phyloP scores from a whole-genome alignment of 2,113 vertebrate genomes.

The Tylochromis polylepis region DNA sequence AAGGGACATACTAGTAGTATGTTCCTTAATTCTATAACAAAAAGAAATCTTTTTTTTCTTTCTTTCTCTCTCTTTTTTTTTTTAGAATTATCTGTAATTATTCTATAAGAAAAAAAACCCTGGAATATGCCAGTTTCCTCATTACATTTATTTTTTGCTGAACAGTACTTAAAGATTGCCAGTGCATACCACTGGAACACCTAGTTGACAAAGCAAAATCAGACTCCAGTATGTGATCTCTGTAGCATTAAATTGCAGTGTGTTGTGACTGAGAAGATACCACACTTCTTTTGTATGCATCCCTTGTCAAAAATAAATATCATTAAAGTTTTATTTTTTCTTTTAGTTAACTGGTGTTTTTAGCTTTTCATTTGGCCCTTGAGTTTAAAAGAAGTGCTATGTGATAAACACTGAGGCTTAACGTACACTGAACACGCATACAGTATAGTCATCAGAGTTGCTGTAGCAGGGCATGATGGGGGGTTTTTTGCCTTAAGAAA shows the following conservation, averaged over 20 bases:
- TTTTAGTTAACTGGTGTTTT: neutral
- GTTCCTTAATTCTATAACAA: neutral
- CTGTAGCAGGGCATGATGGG: neutral
- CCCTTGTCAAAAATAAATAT: neutral
- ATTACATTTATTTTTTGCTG: neutral
- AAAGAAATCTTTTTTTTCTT: neutral
- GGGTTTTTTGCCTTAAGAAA: neutral
- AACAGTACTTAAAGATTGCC: neutral
- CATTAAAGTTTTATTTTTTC: neutral
- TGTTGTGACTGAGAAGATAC: neutral
- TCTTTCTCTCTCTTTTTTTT: neutral
- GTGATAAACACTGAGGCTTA: neutral
- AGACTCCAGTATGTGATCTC: neutral
- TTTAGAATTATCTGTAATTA: too few species aligned
- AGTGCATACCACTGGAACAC: neutral
- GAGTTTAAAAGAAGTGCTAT: neutral
- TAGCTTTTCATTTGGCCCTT: neutral
- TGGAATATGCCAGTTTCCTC: neutral
- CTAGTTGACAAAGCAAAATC: neutral
- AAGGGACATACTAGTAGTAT: neutral
- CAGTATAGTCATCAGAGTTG: neutral
- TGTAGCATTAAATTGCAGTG: neutral
- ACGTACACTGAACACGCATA: neutral
- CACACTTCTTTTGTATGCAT: neutral
- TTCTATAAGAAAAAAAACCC: neutral